phyloP scores from a whole-genome alignment of 2,797 vertebrate species.

The Rhincodon typus region DNA sequence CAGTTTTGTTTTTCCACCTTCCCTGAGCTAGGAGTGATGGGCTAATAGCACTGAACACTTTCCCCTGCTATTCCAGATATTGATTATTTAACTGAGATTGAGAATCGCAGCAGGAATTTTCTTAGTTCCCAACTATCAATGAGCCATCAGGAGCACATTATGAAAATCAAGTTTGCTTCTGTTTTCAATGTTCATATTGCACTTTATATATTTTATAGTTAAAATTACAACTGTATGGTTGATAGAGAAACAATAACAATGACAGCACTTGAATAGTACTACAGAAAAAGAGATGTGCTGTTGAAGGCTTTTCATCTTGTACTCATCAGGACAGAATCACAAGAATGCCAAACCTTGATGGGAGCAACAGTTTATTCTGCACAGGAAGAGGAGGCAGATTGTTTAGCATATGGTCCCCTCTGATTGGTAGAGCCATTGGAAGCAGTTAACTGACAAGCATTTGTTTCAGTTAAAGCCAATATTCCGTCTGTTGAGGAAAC shows the following conservation, averaged over 20 bases:
- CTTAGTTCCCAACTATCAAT: neutral
- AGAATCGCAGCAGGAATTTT: neutral
- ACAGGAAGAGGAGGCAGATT: no score
- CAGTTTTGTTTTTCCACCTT: neutral
- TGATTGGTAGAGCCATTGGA: no score
- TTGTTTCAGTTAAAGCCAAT: no score
- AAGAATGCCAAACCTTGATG: no score
- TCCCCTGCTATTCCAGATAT: neutral
- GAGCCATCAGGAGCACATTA: neutral
- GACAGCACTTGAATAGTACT: neutral
- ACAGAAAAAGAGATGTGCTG: no score
- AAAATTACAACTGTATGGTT: neutral
- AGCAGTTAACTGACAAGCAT: no score
- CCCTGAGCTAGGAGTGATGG: neutral
- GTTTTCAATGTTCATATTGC: neutral
- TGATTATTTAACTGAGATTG: neutral
- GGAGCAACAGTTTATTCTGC: no score
- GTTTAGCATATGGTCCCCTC: no score
- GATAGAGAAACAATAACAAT: neutral
- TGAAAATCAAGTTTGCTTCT: neutral
- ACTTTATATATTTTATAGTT: neutral
- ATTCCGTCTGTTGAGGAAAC: no score
- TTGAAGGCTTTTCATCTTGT: no score
- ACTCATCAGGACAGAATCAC: no score
- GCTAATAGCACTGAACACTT: neutral